phyloP scores from a whole-genome alignment of 2,888 invertebrate species.

The Heliconius sara region DNA sequence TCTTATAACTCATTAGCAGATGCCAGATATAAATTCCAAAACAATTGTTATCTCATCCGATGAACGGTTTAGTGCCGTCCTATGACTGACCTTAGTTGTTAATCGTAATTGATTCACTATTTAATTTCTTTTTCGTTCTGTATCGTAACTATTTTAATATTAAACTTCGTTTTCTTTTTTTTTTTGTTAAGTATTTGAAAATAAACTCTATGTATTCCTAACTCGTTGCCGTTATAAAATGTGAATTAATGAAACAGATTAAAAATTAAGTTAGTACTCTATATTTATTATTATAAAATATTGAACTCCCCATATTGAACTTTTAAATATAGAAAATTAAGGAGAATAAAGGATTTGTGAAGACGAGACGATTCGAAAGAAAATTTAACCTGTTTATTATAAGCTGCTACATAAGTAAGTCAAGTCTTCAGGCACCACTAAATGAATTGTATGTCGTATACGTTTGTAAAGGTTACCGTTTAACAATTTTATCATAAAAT shows the following conservation, averaged over 20 bases:
- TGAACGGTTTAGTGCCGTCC: conserved; percentile 29
- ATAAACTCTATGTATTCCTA: too few relatives aligned
- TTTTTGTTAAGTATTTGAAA: too few relatives aligned
- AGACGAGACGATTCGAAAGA: neutral
- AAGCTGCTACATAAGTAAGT: neutral
- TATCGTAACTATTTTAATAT: too few relatives aligned
- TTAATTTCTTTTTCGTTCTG: neutral
- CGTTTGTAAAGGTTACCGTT: too few relatives aligned
- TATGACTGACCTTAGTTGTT: conserved; percentile 34
- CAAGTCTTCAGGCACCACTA: neutral
- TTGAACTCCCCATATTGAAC: too few relatives aligned
- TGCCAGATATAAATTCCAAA: conserved; percentile 33
- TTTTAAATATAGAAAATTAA: neutral
- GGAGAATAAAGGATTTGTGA: neutral
- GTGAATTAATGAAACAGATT: too few relatives aligned
- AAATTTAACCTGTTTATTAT: neutral
- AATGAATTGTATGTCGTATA: neutral
- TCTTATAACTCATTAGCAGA: conserved; percentile 37
- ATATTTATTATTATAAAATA: too few relatives aligned
- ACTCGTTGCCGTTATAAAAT: too few relatives aligned
- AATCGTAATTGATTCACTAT: neutral
- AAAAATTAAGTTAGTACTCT: too few relatives aligned
- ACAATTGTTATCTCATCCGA: conserved; percentile 43
- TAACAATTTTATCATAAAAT: neutral
- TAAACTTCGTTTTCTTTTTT: too few relatives aligned